Evolutionary conservation across 2,888 invertebrate species (phyloP), one percentile per base, ranked within the genome.

Genomic region (Dynastes tityus): DNA sequence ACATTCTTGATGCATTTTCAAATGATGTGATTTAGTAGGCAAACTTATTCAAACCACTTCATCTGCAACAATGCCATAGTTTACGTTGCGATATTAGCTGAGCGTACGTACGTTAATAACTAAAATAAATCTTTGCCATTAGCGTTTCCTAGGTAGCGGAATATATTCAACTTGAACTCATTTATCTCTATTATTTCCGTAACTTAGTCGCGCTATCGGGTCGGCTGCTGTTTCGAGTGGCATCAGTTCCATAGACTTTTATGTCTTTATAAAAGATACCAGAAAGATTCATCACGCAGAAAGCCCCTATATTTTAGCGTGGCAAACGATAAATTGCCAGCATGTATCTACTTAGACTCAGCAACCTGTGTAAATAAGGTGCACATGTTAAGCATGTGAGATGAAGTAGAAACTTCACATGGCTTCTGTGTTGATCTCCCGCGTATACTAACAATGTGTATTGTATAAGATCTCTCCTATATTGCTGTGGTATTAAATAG

Each of bases 251-350:
- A 78, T 58, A 80, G 84, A 85, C 85, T 85, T 86, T 84, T 85
- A 85, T 84, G 82, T 83, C 83, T 83, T 81, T 85, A 83, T 85
- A 86, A 85, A 84, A 85, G 84, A 85, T 84, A 83, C 84, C 85
- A 83, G 81, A 79, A 81, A 84, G 85, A 86, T 86, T 85, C 84
- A 85, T 85, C 85, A 84, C 83, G 82, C 82, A 65, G 78, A 79
- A 80, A 81, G 79, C 74, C 78, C 45, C 64, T 16, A 73, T 58
- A 58, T 73, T 53, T 58, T 58, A 40, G 16, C 16, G 22, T 37
- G 37, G 29, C 58, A 40, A 40, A 40, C 16, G 55, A 73, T 58
- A 73, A 73, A 73, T 61, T 73, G 58, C 22, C 22, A 73, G 40
- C 73, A 73, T 73, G 58, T 40, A 37, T 40, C 32, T 73, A 37